Conservation (phyloP, 2,888 invertebrate species). For the Megalurothrips usitatus region DNA sequence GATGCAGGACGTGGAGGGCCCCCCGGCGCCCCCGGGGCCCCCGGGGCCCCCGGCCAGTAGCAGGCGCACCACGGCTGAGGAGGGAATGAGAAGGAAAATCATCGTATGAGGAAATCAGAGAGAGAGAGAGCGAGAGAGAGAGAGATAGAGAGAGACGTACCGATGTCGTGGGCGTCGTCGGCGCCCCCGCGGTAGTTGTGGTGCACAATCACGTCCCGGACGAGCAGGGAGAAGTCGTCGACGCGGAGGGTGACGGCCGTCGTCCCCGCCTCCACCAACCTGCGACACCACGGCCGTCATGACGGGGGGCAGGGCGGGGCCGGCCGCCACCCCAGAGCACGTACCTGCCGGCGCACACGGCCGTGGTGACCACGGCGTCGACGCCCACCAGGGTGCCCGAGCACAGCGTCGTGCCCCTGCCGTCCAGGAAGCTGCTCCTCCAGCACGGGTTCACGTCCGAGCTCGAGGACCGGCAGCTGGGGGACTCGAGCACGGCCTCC, state of each 20-base stretch:
- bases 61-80: not conserved
- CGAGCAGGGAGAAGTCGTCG: not conserved
- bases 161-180: not conserved
- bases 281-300: not conserved
- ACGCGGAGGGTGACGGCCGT: not conserved
- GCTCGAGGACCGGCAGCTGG: conserved; percentile 42
- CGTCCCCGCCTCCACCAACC: not conserved
- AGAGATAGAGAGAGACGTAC: not conserved
- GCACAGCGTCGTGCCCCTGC: conserved; percentile 36
- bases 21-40: not conserved
- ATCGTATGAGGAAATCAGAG: no score
- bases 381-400: conserved; percentile 40
- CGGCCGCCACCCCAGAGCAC: not conserved
- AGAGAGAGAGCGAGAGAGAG: no score
- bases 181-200: not conserved
- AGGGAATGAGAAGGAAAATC: not conserved
- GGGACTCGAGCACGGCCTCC: conserved; percentile 38
- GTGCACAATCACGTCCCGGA: not conserved
- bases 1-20: conserved; percentile 2
- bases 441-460: conserved; percentile 31
- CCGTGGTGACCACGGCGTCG: conserved; percentile 41
- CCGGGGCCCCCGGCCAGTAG: not conserved
- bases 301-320: no score
- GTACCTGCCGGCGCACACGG: conserved; percentile 41
- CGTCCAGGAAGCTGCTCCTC: conserved; percentile 31